phyloP scores from a whole-genome alignment of 1,140 invertebrate genomes.

The Sminthurinus signatus region DNA sequence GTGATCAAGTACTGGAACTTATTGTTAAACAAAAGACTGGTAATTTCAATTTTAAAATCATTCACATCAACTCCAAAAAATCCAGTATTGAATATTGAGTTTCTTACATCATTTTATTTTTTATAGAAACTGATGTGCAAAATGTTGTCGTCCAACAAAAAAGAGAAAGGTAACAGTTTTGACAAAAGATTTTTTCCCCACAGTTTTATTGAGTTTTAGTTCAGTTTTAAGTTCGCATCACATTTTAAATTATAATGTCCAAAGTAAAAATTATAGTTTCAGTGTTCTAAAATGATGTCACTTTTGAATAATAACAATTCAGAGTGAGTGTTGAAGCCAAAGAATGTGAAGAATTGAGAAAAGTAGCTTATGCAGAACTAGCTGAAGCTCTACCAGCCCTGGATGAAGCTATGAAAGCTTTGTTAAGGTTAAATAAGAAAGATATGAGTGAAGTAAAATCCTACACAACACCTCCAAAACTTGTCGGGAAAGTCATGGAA shows the following conservation, averaged over 20 bases:
- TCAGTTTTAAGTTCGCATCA: too few relatives aligned
- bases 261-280: too few relatives aligned
- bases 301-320: neutral
- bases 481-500: slow-evolving; percentile 83
- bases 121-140: slow-evolving; percentile 66
- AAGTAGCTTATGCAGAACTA: slow-evolving; percentile 69
- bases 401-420: slow-evolving; percentile 68
- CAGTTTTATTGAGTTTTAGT: too few relatives aligned
- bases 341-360: slow-evolving; percentile 68
- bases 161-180: slow-evolving; percentile 47
- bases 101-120: too few relatives aligned
- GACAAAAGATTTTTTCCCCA: too few relatives aligned
- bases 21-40: slow-evolving; percentile 64
- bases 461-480: slow-evolving; percentile 69
- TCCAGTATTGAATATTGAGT: too few relatives aligned
- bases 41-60: too few relatives aligned
- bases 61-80: neutral
- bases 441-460: slow-evolving; percentile 82
- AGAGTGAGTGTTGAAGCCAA: slow-evolving; percentile 68
- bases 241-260: too few relatives aligned
- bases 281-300: slow-evolving; percentile 37
- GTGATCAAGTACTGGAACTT: slow-evolving; percentile 65
- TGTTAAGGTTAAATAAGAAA: slow-evolving; percentile 77
- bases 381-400: slow-evolving; percentile 75
- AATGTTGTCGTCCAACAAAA: slow-evolving; percentile 42